phyloP scores from a whole-genome alignment of 2,113 vertebrate genomes.

The Bambusicola thoracicus region DNA sequence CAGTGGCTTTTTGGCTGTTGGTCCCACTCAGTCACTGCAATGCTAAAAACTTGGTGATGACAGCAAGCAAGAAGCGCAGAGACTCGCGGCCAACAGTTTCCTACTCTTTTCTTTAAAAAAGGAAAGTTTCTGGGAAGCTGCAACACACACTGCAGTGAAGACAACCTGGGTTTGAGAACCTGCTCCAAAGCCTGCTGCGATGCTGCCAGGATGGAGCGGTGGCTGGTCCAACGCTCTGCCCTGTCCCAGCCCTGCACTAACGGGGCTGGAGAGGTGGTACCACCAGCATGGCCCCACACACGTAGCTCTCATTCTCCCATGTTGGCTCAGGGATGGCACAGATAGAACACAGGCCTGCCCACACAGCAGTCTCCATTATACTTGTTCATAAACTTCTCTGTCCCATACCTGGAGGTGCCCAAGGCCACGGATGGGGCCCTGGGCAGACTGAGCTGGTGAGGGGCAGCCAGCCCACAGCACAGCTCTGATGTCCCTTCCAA shows the following conservation, averaged over 20 bases:
- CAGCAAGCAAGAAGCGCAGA: not conserved
- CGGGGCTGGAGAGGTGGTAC: not conserved
- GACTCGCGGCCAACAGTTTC: not conserved
- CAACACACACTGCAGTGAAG: fast-evolving
- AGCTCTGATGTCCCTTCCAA: no score
- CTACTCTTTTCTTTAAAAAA: not conserved
- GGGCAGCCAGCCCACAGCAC: no score
- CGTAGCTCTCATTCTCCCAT: fast-evolving
- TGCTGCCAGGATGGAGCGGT: fast-evolving
- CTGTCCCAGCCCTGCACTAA: not conserved
- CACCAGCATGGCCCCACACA: not conserved
- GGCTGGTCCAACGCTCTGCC: not conserved
- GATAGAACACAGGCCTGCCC: not conserved
- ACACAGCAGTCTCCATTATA: not conserved
- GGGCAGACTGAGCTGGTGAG: no score
- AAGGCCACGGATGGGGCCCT: no score
- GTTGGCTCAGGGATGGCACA: not conserved
- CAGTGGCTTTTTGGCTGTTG: fast-evolving
- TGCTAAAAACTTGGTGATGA: not conserved
- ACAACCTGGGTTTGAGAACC: not conserved
- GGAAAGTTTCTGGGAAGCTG: not conserved
- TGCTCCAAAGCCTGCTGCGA: not conserved
- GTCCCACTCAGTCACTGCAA: not conserved
- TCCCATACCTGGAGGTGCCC: no score
- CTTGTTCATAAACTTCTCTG: not conserved